Evolutionary conservation across 2,888 invertebrate species (phyloP).

Genomic region (Acronicta psi): DNA sequence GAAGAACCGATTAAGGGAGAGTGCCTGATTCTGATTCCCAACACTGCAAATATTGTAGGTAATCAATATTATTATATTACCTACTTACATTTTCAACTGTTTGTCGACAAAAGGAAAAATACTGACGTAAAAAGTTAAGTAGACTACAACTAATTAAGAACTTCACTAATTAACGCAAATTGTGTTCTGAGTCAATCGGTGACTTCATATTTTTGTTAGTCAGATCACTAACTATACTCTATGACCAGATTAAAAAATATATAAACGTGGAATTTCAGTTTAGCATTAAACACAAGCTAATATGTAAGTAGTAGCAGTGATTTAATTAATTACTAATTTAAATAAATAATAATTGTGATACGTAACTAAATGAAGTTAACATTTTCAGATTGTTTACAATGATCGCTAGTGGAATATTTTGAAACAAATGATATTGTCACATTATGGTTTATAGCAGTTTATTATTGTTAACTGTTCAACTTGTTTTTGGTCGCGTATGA

Average conservation of each 20-base stretch:
- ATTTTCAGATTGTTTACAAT: slow-evolving; percentile 84
- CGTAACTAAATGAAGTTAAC: slow-evolving; percentile 70
- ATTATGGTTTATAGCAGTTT: slow-evolving; percentile 81
- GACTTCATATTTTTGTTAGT: neutral
- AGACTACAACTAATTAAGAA: slow-evolving; percentile 10
- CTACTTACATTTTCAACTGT: neutral
- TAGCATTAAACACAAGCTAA: slow-evolving; percentile 24
- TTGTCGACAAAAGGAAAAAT: neutral
- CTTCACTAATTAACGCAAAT: slow-evolving; percentile 17
- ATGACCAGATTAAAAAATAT: neutral
- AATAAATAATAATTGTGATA: slow-evolving; percentile 83
- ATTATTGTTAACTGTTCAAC: slow-evolving; percentile 83
- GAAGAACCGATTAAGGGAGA: no score
- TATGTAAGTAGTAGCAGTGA: slow-evolving; percentile 35
- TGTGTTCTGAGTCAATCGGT: neutral
- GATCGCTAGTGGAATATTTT: slow-evolving; percentile 77
- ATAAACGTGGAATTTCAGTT: slow-evolving; percentile 1
- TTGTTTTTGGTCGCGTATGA: slow-evolving; percentile 27
- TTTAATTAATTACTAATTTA: slow-evolving; percentile 56
- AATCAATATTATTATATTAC: neutral
- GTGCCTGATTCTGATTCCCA: no score
- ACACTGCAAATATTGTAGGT: no score
- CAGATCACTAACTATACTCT: neutral
- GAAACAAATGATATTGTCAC: slow-evolving; percentile 67
- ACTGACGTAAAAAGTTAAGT: neutral